Percentiles rank a stretch among this genome's conserved stretches.
Evolutionary conservation across 2,888 invertebrate species (phyloP).

Genomic region (Orchestes rusci): DNA sequence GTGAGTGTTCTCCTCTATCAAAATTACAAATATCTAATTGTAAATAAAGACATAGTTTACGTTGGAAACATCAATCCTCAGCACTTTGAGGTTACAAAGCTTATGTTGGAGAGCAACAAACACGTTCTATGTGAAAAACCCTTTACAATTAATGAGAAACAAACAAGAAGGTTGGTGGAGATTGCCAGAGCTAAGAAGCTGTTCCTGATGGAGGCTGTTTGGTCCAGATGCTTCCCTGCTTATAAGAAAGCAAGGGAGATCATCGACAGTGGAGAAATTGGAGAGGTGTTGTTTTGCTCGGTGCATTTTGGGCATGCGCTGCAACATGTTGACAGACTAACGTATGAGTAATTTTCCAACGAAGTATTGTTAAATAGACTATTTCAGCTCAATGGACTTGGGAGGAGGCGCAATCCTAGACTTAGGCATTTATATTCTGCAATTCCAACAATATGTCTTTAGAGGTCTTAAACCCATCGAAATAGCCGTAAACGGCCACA

Average conservation of each 20-base stretch:
- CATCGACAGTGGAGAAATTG: conserved; percentile 58
- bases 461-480: conserved; percentile 58
- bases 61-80: conserved; percentile 70
- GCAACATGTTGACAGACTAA: conserved; percentile 52
- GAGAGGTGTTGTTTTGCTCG: conserved; percentile 62
- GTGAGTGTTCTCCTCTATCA: too few species aligned
- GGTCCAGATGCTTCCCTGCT: conserved; percentile 78
- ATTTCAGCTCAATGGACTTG: conserved; percentile 41
- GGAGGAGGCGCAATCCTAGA: conserved; percentile 74
- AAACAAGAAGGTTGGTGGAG: conserved; percentile 61
- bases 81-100: conserved; percentile 62
- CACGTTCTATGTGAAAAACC: conserved; percentile 90
- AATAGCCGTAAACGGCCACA: conserved; percentile 59
- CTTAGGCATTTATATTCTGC: conserved; percentile 69
- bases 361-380: neutral
- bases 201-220: conserved; percentile 85
- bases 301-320: conserved; percentile 63
- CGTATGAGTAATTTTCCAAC: too few species aligned
- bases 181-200: conserved; percentile 63
- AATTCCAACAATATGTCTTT: conserved; percentile 65
- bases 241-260: conserved; percentile 63
- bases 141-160: conserved; percentile 69
- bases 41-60: conserved; percentile 69
- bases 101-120: conserved; percentile 75
- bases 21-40: neutral